Conservation (phyloP, 2,113 vertebrate genomes). For the Tonatia bakeri region DNA sequence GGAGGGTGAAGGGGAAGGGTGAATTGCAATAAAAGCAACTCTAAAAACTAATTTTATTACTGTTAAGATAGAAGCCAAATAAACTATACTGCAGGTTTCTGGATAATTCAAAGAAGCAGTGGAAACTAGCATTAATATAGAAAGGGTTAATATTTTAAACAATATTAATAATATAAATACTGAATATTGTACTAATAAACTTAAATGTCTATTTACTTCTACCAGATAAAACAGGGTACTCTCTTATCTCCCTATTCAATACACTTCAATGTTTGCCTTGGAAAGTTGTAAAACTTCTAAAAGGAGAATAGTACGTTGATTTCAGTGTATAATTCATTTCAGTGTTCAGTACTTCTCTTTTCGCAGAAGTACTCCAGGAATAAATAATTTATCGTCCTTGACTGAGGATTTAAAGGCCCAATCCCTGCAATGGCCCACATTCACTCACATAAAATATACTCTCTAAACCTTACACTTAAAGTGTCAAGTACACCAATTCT, state of each 20-base stretch:
- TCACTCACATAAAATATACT: background rate
- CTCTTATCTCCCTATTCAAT: background rate
- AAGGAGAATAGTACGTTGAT: background rate
- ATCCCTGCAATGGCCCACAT: background rate
- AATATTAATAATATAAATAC: background rate
- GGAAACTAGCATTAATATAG: background rate
- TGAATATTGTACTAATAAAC: background rate
- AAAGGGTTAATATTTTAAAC: background rate
- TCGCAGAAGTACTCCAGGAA: background rate
- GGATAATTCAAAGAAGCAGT: background rate
- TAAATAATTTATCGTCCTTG: slow-evolving; percentile 6
- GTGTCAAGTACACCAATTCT: background rate
- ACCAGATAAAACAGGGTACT: background rate
- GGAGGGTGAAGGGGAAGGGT: background rate
- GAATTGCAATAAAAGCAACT: background rate
- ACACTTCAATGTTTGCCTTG: background rate
- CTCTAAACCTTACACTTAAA: background rate
- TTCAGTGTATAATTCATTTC: too few species aligned
- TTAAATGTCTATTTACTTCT: slow-evolving; percentile 1
- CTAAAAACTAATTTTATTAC: background rate
- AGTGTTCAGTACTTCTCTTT: too few species aligned
- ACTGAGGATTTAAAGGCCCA: background rate
- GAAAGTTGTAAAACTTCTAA: background rate
- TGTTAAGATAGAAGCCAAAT: background rate
- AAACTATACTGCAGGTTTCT: background rate